Conservation (phyloP, 2,113 vertebrate species). For the Dolichotis patagonum region DNA sequence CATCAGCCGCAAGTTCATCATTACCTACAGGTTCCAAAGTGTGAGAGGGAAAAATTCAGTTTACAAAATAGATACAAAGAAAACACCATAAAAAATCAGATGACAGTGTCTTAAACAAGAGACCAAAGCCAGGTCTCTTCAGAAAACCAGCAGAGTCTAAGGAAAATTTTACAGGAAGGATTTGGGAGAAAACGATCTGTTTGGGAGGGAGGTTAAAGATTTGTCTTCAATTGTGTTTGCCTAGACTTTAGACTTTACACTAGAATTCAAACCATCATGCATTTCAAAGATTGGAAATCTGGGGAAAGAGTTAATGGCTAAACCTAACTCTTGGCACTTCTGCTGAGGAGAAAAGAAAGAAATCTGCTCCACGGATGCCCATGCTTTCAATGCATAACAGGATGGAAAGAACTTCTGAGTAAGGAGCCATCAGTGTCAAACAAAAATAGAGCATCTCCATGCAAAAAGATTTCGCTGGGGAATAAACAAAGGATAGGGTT, state of each 20-base stretch:
- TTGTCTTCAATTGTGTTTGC: not conserved
- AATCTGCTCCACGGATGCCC: not conserved
- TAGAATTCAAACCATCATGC: not conserved
- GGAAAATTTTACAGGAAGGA: not conserved
- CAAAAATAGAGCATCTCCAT: not conserved
- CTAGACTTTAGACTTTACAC: not conserved
- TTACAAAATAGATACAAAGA: constrained; percentile 2
- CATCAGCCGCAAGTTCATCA: not conserved
- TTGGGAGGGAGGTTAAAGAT: not conserved
- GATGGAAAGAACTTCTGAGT: not conserved
- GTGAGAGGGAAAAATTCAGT: not conserved
- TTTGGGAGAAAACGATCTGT: not conserved
- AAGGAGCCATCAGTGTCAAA: not conserved
- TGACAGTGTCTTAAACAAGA: not conserved
- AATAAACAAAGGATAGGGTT: not conserved
- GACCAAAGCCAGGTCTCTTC: not conserved
- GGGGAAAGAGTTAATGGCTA: not conserved
- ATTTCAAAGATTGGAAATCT: not conserved
- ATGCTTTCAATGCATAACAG: not conserved
- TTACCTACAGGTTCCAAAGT: not conserved
- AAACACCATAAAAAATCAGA: not conserved
- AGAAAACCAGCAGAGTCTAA: not conserved
- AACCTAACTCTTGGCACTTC: not conserved
- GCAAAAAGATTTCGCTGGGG: not conserved
- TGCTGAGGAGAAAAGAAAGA: not conserved